Evolutionary conservation across 1,140 invertebrate genomes (phyloP), one percentile per base, ranked within the genome.

Genomic region (Leptinotarsa lineolata): DNA sequence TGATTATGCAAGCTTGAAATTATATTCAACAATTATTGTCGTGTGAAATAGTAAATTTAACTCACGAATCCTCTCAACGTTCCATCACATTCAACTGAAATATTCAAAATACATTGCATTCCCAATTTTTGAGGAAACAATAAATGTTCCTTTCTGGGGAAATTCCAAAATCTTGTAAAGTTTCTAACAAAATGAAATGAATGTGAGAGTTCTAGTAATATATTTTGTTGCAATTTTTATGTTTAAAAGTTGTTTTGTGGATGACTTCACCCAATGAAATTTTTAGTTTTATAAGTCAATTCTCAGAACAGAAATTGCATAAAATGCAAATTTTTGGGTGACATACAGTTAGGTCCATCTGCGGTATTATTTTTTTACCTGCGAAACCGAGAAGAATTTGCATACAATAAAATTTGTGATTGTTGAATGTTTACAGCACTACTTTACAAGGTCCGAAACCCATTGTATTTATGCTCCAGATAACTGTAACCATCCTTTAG

Each of bases 401-500:
- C 67, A 68, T 68, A 13, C 13, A 20, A 58, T 39, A 68, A 68
- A 46, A 24, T 68, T 68, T 45, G 67, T 45, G 22, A 54, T 68
- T 68, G 67, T 68, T 13, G 20, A 0, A 54, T n/a, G 16, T 67
- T 67, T 67, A 39, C 65, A 46, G 44, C 18, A 30, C 24, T 22
- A 30, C 39, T 66, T 66, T 18, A 66, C 64, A 54, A 54, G 67
- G 67, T 39, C 44, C 48, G 44, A 54, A 45, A 67, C 46, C 20
- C 18, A 45, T 67, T 67, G 24, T 24, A 44, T 24, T 18, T 63
- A 18, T 67, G 65, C 65, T 67, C 65, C 39, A 67, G 65, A 44
- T 67, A 67, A 67, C 65, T 67, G 65, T 46, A 67, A 67, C 39
- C 39, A 44, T 18, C 65, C 44, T 67, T 67, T 67, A 54, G 65